Conservation (phyloP, 1,140 invertebrate genomes). For the Drosophila rufa region DNA sequence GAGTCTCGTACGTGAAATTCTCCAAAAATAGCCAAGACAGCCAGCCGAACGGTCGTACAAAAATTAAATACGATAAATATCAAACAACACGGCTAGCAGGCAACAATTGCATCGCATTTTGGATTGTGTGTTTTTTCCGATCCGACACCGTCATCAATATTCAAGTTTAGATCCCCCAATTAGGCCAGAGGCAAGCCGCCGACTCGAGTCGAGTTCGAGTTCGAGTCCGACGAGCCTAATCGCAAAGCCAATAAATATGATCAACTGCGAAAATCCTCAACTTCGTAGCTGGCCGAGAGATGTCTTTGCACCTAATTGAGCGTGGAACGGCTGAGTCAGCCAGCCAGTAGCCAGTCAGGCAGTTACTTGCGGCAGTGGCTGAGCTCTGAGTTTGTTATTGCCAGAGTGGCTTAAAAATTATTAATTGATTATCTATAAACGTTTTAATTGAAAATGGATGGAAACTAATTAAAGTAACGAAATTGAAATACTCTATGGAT, state of each 20-base stretch:
- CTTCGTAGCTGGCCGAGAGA: conserved; percentile 50
- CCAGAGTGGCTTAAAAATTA: conserved; percentile 73
- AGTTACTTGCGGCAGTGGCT: conserved; percentile 11
- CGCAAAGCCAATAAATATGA: conserved; percentile 72
- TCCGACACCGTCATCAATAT: conserved; percentile 67
- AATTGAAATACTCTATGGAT: conserved; percentile 30
- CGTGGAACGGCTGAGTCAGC: conserved; percentile 64
- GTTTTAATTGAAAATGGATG: conserved; percentile 74
- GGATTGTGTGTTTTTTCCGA: conserved; percentile 31
- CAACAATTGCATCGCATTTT: conserved; percentile 48
- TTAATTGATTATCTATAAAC: conserved; percentile 83
- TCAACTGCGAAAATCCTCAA: conserved; percentile 72
- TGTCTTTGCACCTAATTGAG: conserved; percentile 82
- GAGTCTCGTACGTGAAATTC: conserved; percentile 79
- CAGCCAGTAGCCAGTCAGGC: background rate
- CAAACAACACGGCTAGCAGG: conserved; percentile 40
- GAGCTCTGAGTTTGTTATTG: conserved; percentile 33
- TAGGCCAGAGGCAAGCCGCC: conserved; percentile 65
- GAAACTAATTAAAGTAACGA: background rate
- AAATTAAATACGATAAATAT: conserved; percentile 77
- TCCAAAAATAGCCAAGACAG: conserved; percentile 71
- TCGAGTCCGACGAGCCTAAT: conserved; percentile 42
- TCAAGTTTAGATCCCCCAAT: conserved; percentile 72
- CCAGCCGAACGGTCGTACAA: conserved; percentile 23
- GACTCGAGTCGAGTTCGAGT: conserved; percentile 15